Base-by-base conservation (phyloP, 2,888 invertebrate species). In the Acleris holmiana region DNA sequence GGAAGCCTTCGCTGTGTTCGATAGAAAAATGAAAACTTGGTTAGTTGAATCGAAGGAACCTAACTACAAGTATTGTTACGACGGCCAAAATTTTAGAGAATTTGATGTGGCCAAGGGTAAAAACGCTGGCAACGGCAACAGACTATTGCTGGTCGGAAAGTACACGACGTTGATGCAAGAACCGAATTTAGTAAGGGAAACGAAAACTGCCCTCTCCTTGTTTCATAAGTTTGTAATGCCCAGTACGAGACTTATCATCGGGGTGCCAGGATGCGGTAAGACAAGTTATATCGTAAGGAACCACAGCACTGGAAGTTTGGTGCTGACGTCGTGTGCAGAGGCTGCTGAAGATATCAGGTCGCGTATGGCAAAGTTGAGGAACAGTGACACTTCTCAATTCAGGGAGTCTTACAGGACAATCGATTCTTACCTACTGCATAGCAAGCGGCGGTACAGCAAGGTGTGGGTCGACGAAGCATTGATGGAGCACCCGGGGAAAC, bases 381-480 rank as follows among this genome's bases (percentile, higher is more conserved):
- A 57, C 19, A 15, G 50, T n/a, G 6, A 41, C 5, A 1, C 51
- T 2, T 3, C n/a, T 7, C 29, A 44, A 17, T 59, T 59, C 47
- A 58, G 53, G 17, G 57, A 48, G 4, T 44, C n/a, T 35, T 66
- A 66, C 49, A 48, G 66, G 41, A 66, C 66, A 1, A 62, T 66
- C 10, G 66, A 66, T 17, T 66, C 66, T 2, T 66, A 66, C 17
- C 40, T 66, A 23, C 53, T 66, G 7, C 23, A 64, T 41, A 64
- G 48, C 53, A 18, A 19, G 21, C 21, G 25, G 0, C 19, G 0
- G 8, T 48, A 54, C n/a, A 13, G 3, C 18, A 29, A 40, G 8
- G 61, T 66, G 13, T 66, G 66, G 66, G 35, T 66, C 4, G 66
- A 66, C 19, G 66, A 66, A 19, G 66, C 66, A 17, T 50, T 62